Evolutionary conservation across 2,888 invertebrate genomes (phyloP), one percentile per base, ranked within the genome.

Genomic region (Dynastes hyllus): DNA sequence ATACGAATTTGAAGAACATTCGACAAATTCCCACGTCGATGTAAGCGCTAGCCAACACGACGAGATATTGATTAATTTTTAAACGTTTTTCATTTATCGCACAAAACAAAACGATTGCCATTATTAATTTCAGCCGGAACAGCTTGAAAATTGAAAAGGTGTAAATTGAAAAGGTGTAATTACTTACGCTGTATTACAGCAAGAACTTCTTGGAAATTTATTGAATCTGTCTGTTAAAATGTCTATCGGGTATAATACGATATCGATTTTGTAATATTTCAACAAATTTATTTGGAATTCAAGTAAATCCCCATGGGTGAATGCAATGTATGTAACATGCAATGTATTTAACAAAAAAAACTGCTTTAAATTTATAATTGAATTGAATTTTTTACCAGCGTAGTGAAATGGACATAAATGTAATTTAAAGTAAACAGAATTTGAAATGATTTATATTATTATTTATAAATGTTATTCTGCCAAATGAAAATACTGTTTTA

Each of bases 1-100:
- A 45, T 58, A 29, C 29, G 69, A 77, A 77, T 77, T 77, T 77
- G 69, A 77, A 50, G 69, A 77, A 77, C 58, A 77, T 77, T 77
- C 16, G 40, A 61, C 58, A 61, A 61, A 75, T 61, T 61, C 11
- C 58, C 73, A 2, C 22, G 73, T 16, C 58, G 58, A 45, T 45
- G 40, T 45, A 61, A 71, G 32, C 71, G 32, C 3, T 55, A 13
- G n/a, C 40, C 40, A 40, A 37, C 11, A 50, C 29, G 58, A 37
- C 32, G 55, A 50, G 16, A 40, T 73, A 58, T 61, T 61, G 73
- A 27, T 75, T 75, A 75, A 61, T 75, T 75, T 75, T 61, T 75
- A 45, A 75, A 50, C 61, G 63, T 58, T 75, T 75, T 75, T 45
- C 45, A 63, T 75, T 75, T n/a, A 75, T 45, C 45, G 40, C 3